phyloP scores from a whole-genome alignment of 1,140 invertebrate species.

The Danaus melanippus region DNA sequence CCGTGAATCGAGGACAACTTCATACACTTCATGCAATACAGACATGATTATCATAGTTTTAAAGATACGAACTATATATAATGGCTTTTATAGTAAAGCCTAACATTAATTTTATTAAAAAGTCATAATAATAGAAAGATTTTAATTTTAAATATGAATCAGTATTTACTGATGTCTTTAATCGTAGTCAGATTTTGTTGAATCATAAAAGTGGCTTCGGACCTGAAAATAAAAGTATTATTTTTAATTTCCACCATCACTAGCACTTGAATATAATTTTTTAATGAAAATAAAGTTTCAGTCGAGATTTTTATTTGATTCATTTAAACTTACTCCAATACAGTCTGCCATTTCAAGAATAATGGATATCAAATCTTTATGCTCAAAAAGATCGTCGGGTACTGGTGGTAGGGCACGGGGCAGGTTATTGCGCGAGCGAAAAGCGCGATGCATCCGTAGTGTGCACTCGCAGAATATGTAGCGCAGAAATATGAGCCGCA shows the following conservation, averaged over 20 bases:
- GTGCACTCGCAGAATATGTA: conserved; percentile 95
- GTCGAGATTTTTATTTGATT: no score
- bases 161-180: no score
- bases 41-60: no score
- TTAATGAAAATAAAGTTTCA: no score
- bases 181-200: conserved; percentile 2
- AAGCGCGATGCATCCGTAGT: conserved; percentile 86
- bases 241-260: background rate
- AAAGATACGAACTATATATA: no score
- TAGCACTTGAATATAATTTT: no score
- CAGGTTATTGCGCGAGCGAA: conserved; percentile 85
- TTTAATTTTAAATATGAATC: no score
- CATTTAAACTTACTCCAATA: conserved; percentile 77
- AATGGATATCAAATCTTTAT: conserved; percentile 85
- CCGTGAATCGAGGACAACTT: no score
- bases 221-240: conserved; percentile 24
- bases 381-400: conserved; percentile 93
- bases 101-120: background rate
- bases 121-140: no score
- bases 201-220: conserved; percentile 30
- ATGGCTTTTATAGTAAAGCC: background rate
- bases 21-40: no score
- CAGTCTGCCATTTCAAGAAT: conserved; percentile 87
- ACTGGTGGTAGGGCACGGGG: conserved; percentile 89
- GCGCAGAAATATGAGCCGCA: conserved; percentile 88